phyloP scores from a whole-genome alignment of 2,888 invertebrate genomes.

The Pegoplata infirma region DNA sequence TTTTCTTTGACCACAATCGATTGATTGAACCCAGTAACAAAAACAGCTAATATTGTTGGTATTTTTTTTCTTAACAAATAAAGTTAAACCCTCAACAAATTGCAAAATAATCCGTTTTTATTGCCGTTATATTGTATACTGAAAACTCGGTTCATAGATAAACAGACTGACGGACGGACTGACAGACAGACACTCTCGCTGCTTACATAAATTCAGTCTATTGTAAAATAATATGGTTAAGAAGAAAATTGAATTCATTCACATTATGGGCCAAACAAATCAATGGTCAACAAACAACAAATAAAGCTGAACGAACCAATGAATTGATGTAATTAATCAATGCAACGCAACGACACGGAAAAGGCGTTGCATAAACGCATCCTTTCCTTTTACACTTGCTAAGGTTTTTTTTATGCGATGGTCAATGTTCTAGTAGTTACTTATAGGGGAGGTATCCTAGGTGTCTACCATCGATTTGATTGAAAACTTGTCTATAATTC shows the following conservation, averaged over 20 bases:
- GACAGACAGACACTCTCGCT: neutral
- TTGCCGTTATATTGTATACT: conserved; percentile 50
- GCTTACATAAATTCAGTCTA: conserved; percentile 6
- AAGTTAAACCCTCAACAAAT: conserved; percentile 61
- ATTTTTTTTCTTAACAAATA: conserved; percentile 43
- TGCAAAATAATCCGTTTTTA: conserved; percentile 61
- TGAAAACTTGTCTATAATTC: too few relatives aligned
- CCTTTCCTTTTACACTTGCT: conserved; percentile 49
- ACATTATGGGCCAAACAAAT: conserved; percentile 46
- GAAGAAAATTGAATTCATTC: conserved; percentile 57
- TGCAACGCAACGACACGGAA: conserved; percentile 58
- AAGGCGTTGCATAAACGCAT: conserved; percentile 57
- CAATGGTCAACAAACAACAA: conserved; percentile 50
- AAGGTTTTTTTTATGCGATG: neutral
- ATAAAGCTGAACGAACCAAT: conserved; percentile 59
- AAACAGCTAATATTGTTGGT: neutral
- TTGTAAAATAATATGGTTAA: conserved; percentile 30
- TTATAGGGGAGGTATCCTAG: too few relatives aligned
- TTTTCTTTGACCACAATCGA: conserved; percentile 39
- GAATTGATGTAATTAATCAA: conserved; percentile 62
- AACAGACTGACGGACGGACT: too few relatives aligned
- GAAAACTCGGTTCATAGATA: neutral
- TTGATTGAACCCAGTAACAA: neutral
- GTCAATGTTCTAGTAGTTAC: neutral
- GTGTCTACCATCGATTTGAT: too few relatives aligned